phyloP scores from a whole-genome alignment of 2,888 invertebrate species.

The Branchipolynoe longqiensis region DNA sequence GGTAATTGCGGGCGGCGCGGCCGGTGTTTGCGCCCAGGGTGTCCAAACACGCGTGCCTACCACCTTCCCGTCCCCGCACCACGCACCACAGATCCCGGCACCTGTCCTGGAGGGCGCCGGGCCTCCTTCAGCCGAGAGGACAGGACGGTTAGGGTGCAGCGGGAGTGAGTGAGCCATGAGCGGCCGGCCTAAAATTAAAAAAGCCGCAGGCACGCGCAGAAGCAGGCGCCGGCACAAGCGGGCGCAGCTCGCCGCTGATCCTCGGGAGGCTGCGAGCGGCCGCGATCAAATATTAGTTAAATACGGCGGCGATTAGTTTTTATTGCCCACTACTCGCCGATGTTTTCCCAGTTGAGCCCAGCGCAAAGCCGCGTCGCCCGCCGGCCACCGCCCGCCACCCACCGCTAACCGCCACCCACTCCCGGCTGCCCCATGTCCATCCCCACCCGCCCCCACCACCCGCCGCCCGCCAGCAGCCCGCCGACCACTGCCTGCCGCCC shows the following conservation, averaged over 20 bases:
- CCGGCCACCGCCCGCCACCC: no score
- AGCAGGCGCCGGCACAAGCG: neutral
- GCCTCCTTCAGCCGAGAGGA: no score
- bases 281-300: conserved; percentile 48
- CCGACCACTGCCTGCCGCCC: no score
- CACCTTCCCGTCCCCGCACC: no score
- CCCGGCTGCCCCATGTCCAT: no score
- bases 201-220: neutral
- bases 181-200: no score
- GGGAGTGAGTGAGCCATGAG: no score
- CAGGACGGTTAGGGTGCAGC: no score
- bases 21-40: neutral
- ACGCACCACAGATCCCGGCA: neutral
- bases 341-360: conserved; percentile 21
- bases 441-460: no score
- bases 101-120: no score
- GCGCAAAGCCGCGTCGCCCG: neutral
- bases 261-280: neutral
- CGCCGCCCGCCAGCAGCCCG: no score
- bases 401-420: no score
- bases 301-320: conserved; percentile 42
- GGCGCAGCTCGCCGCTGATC: neutral
- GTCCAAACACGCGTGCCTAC: conserved; percentile 50
- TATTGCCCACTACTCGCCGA: conserved; percentile 19
- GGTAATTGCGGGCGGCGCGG: conserved; percentile 19